These are phyloP conservation scores for Amiota minor DNA, from an alignment of 2,888 invertebrate species.

Conservation along the genomic window DNA sequence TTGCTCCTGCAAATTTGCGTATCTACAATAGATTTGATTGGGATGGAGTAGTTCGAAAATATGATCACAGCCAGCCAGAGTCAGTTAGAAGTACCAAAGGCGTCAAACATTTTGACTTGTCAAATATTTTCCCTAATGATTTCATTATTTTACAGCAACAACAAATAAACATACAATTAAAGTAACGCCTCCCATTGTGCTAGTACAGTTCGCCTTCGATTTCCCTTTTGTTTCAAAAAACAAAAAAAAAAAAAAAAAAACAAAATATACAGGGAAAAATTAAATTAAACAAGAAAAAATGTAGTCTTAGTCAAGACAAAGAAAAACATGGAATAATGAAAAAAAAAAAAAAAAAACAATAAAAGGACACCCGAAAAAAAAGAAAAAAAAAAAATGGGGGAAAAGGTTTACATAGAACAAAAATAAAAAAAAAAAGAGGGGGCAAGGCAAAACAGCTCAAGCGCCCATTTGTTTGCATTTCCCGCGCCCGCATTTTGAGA, in stretches of 20 bases:
- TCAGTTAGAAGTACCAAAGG: conserved; percentile 60
- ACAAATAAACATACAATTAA: not conserved
- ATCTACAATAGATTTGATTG: too few relatives aligned
- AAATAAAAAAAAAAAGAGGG: not conserved
- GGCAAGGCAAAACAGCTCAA: not conserved
- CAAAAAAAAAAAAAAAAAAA: not conserved
- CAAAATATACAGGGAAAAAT: too few relatives aligned
- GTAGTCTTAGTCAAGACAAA: too few relatives aligned
- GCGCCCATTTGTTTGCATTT: conserved; percentile 58
- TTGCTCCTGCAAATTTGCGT: too few relatives aligned
- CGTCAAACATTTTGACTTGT: conserved; percentile 72
- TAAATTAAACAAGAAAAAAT: too few relatives aligned
- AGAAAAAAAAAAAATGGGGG: conserved; percentile 1
- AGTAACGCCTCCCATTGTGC: conserved; percentile 2
- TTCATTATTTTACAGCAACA: conserved; percentile 55
- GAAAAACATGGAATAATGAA: not conserved
- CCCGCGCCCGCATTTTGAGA: conserved; percentile 30
- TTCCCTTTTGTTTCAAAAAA: not conserved
- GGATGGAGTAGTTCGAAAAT: too few relatives aligned
- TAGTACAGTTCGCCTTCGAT: too few relatives aligned
- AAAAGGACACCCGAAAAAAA: conserved; percentile 12
- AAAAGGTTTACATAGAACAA: not conserved
- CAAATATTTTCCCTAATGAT: conserved; percentile 69
- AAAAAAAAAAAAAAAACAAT: conserved; percentile 12
- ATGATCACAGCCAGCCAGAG: too few relatives aligned